Evolutionary conservation across 2,888 invertebrate genomes (phyloP), one percentile per base, ranked within the genome.

Genomic region (Ormyrus thymus): DNA sequence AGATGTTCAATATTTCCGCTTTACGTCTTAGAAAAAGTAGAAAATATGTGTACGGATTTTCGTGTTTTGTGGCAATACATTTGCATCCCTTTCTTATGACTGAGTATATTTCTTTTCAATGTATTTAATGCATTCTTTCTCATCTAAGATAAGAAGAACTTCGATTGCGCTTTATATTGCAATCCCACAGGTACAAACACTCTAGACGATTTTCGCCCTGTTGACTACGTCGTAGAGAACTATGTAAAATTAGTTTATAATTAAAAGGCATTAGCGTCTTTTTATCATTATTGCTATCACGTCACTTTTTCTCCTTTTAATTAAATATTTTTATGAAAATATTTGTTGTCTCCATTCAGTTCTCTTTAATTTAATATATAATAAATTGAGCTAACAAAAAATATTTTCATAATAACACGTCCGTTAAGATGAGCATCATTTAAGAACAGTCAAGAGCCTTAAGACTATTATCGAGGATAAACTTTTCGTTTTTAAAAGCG

Each of bases 141-240:
- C 7, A 29, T 29, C 11, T 10, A 43, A 53, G 53, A 56, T 46
- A 56, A 59, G 69, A 48, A 64, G 69, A n/a, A 10, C n/a, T 43
- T 56, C 46, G 78, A 13, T 74, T 43, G 68, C 48, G 59, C n/a
- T 70, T 6, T 43, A 74, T 65, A 29, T 53, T 78, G 72, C 73
- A 78, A 74, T 73, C 62, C 64, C 59, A 78, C 74, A 78, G 74
- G 78, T 78, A 78, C 72, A 68, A 78, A 78, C 58, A 46, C 64
- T 59, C 56, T 56, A 53, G 69, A 70, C 69, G 68, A 74, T 58
- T 74, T 51, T 73, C 46, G 58, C 62, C 56, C 62, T 45, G 48
- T 45, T 56, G 69, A 78, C 58, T 65, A 58, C 58, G 55, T 56
- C 59, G 48, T 76, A 62, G 62, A 46, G 10, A 29, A 58, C 64